Conservation (phyloP, 2,113 vertebrate species). For the Empidonax alnorum region DNA sequence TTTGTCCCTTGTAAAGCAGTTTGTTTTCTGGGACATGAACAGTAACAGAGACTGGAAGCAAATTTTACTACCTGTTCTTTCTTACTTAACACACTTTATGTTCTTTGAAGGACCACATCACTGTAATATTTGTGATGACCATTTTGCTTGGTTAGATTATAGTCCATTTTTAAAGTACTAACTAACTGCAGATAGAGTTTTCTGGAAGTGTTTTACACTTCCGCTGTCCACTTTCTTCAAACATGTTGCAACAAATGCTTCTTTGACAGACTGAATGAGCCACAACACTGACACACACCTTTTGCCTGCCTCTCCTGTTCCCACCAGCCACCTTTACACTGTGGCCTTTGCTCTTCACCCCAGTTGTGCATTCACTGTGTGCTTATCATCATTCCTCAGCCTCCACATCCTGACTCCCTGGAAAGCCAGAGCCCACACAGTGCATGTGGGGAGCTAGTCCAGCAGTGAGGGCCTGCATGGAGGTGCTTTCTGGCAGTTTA, state of each 20-base stretch:
- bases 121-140: not conserved
- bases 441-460: not conserved
- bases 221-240: not conserved
- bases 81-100: not conserved
- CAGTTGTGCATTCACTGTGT: not conserved
- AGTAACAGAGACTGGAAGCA: not conserved
- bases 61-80: not conserved
- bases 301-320: not conserved
- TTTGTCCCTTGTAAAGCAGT: not conserved
- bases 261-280: not conserved
- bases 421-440: not conserved
- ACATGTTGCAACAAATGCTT: not conserved
- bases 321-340: not conserved
- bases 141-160: not conserved
- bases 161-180: not conserved
- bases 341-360: not conserved
- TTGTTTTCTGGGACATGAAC: not conserved
- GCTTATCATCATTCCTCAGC: not conserved
- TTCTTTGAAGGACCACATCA: not conserved
- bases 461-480: not conserved
- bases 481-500: not conserved
- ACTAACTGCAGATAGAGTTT: slow-evolving; percentile 53
- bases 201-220: not conserved
- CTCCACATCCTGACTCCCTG: fast-evolving
- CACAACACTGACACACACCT: not conserved